Evolutionary conservation across 2,888 invertebrate genomes (phyloP), one percentile per base, ranked within the genome.

Genomic region (Chloromyia formosa): DNA sequence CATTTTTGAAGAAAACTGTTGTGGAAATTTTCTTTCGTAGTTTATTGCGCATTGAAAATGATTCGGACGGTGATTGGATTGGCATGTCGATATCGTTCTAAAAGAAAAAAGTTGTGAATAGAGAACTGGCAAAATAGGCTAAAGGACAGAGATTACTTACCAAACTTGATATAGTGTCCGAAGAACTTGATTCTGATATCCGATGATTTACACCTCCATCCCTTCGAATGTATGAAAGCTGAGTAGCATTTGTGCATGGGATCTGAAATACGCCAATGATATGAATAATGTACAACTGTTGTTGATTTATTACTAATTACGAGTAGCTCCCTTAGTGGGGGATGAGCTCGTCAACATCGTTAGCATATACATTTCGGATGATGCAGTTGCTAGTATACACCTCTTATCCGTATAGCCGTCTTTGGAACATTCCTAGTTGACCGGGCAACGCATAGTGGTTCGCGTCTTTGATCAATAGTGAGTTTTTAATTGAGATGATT

Each of bases 21-120:
- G 88, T 88, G 14, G 88, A 88, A 79, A 93, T 90, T 82, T 92
- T 92, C 78, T 92, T 91, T 16, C 91, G 90, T 45, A 93, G 84
- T 82, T 90, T 91, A 72, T 79, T 78, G 80, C 92, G 91, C 77
- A 94, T 91, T n/a, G 92, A 91, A 81, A 94, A 91, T 79, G 91
- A 88, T 80, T 92, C 91, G 82, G 74, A 71, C 40, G 78, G 78
- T 1, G 78, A 76, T 75, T 80, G 79, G 20, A 79, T 86, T 71
- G 86, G 86, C 78, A 83, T 86, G 0, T 88, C 87, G 77, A 89
- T 88, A 73, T 88, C 89, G 79, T 89, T 89, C 90, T 90, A 85
- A 85, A 73, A 18, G 27, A 75, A 42, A 35, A 45, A 7, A 18
- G 42, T 23, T 7, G 9, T 16, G n/a, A 56, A 10, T 56, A 16